phyloP scores from a whole-genome alignment of 1,140 invertebrate genomes.

The Batillaria attramentaria region DNA sequence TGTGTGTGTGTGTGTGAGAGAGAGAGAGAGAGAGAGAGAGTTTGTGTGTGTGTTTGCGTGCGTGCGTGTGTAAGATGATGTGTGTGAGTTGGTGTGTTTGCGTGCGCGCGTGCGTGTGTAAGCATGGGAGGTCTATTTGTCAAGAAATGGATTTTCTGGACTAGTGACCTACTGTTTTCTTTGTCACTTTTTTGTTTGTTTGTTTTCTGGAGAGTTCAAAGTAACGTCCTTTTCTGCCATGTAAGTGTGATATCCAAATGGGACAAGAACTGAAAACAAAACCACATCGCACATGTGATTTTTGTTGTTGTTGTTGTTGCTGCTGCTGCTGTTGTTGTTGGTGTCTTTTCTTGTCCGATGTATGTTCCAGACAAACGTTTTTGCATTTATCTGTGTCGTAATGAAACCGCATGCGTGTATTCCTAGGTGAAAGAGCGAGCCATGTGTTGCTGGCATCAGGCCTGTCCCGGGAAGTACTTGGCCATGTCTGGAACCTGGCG shows the following conservation, averaged over 20 bases:
- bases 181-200: background rate
- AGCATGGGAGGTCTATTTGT: background rate
- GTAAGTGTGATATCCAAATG: background rate
- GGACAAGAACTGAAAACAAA: background rate
- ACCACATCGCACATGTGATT: too few species aligned
- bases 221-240: too few species aligned
- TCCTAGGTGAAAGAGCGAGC: constrained; percentile 45
- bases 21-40: background rate
- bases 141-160: background rate
- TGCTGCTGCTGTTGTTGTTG: too few species aligned
- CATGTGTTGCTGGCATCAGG: constrained; percentile 50
- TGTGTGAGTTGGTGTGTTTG: background rate
- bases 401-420: background rate
- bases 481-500: constrained; percentile 59
- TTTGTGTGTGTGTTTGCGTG: background rate
- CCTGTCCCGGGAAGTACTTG: constrained; percentile 51
- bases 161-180: background rate
- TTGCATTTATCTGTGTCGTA: too few species aligned
- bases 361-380: background rate
- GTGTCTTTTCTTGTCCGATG: background rate
- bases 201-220: too few species aligned
- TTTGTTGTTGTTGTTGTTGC: too few species aligned
- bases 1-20: background rate
- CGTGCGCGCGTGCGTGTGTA: background rate
- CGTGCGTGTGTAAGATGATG: background rate